phyloP scores from a whole-genome alignment of 2,113 vertebrate genomes.

The Rallus limicola region DNA sequence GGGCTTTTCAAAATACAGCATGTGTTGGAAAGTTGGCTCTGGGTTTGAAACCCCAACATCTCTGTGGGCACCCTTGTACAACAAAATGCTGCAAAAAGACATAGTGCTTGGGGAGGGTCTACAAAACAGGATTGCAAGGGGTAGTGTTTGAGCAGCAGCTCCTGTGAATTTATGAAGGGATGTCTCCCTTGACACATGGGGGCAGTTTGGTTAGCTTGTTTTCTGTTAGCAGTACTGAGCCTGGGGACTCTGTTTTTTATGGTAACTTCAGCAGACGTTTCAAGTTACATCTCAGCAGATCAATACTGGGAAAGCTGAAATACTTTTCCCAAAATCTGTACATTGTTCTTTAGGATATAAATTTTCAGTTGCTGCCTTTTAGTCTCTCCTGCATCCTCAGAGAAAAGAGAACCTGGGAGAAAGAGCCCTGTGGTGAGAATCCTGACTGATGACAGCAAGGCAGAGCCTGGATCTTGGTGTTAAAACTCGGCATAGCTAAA shows the following conservation, averaged over 20 bases:
- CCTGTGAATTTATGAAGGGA: not conserved
- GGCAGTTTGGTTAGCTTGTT: not conserved
- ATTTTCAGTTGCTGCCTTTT: not conserved
- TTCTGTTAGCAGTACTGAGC: not conserved
- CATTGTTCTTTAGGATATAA: not conserved
- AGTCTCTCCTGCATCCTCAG: not conserved
- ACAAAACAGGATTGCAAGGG: not conserved
- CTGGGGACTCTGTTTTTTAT: not conserved
- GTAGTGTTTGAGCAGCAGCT: not conserved
- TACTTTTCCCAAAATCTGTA: not conserved
- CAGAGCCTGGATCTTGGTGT: not conserved
- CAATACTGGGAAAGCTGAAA: not conserved
- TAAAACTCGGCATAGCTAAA: not conserved
- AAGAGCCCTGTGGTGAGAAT: not conserved
- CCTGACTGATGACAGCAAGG: not conserved
- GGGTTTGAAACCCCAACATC: conserved; percentile 30
- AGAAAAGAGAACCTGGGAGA: not conserved
- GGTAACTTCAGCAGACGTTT: not conserved
- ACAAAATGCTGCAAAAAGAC: not conserved
- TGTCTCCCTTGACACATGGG: not conserved
- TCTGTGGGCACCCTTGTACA: not conserved
- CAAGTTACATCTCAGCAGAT: not conserved
- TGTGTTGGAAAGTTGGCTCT: conserved; percentile 46
- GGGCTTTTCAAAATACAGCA: not conserved
- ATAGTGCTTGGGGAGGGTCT: not conserved